phyloP scores from a whole-genome alignment of 2,888 invertebrate species.

The Orthosia cruda region DNA sequence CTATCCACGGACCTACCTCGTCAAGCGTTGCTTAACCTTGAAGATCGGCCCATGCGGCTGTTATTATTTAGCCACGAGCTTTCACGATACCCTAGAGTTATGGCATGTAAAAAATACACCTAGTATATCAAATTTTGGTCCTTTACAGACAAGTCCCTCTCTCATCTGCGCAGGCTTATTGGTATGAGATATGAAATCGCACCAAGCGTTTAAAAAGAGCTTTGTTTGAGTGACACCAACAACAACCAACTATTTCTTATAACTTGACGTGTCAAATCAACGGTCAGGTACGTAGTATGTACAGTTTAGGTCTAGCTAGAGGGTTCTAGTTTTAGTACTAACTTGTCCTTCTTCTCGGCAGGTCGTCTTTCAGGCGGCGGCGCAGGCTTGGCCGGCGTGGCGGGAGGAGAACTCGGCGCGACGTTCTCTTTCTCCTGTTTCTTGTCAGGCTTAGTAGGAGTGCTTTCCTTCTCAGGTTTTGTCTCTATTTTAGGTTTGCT shows the following conservation, averaged over 20 bases:
- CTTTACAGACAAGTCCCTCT: too few relatives aligned
- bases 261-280: not conserved
- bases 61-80: too few relatives aligned
- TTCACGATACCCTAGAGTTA: too few relatives aligned
- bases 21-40: too few relatives aligned
- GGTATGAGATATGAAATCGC: too few relatives aligned
- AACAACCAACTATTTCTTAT: not conserved
- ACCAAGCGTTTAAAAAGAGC: too few relatives aligned
- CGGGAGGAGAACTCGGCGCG: constrained; percentile 85
- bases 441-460: constrained; percentile 84
- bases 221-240: too few relatives aligned
- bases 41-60: too few relatives aligned
- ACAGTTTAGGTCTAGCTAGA: not conserved
- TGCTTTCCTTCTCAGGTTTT: constrained; percentile 83
- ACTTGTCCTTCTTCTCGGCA: constrained; percentile 87
- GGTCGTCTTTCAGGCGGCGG: constrained; percentile 74
- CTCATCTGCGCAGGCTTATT: too few relatives aligned
- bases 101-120: too few relatives aligned
- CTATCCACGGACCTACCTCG: too few relatives aligned
- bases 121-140: too few relatives aligned
- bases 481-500: constrained; percentile 84
- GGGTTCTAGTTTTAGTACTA: constrained; percentile 64
- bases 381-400: constrained; percentile 78
- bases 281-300: not conserved
- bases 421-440: constrained; percentile 90